Base-by-base conservation (phyloP, 2,113 vertebrate species). In the Gambusia affinis region DNA sequence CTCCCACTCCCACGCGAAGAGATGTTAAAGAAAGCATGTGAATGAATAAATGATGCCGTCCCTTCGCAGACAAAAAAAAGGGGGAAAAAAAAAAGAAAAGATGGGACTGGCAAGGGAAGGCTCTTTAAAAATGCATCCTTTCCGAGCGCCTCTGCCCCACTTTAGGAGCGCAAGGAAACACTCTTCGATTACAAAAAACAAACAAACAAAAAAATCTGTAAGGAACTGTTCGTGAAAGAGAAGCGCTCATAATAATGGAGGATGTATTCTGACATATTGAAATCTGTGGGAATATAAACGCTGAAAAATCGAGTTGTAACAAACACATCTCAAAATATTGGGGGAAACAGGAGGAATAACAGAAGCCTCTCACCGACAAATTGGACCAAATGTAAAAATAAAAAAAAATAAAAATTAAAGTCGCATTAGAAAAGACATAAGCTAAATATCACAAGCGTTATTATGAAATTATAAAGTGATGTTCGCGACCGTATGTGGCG, bases 121-220 rank as follows among this genome's bases (percentile, higher is more conserved):
- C 79, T 90, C 71, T 88, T 92, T 82, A 93, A 93, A 93, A 90
- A 94, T 89, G 89, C 81, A 94, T 94, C 85, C 72, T 84, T 74
- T 74, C 78, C 66, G 74, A 87, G 82, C 89, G 84, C 90, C 78
- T 89, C 87, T 94, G 92, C 84, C 91, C 90, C 86, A 93, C 89
- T 93, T 66, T 94, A 85, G 51, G 75, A 86, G 87, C 83, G 82
- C 39, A 71, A 67, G 73, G 35, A 82, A 86, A 91, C 31, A 79
- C 79, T 76, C 75, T 60, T 72, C 75, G 76, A 63, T 67, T 64
- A 31, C 72, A 71, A 73, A 68, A 61, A 76, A 64, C 24, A 64
- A 64, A 31, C 4, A 63, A 63, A 63, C 2, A 6, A 64, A 64
- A 22, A 11, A 64, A 10, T 3, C 22, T 77, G 76, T 33, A 54